Conservation (phyloP, 30 jellyfish, hydroid and myxozoan genomes). For the Pseudorhiza aurosa region DNA sequence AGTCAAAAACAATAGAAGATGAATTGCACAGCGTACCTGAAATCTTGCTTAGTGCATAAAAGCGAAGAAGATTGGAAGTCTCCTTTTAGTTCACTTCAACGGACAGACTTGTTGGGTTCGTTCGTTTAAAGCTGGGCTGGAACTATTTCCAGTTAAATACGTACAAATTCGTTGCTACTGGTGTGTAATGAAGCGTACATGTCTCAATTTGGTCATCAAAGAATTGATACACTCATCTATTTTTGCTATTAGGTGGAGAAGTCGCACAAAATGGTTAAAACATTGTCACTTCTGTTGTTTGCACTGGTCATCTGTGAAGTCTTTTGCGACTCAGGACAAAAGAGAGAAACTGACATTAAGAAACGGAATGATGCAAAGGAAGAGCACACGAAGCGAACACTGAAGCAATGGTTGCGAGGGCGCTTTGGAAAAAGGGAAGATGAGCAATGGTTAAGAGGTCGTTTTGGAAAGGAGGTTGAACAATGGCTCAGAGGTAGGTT, state of each 20-base stretch:
- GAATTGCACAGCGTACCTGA: too few species aligned
- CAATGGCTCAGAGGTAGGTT: constrained; percentile 86
- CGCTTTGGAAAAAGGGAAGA: constrained; percentile 41
- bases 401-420: constrained; percentile 65
- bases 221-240: too few species aligned
- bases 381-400: constrained; percentile 44
- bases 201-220: too few species aligned
- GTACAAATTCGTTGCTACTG: too few species aligned
- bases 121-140: too few species aligned
- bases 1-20: too few species aligned
- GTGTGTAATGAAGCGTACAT: too few species aligned
- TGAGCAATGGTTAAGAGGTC: constrained; percentile 72
- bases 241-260: not conserved
- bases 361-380: not conserved
- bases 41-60: too few species aligned
- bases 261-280: constrained; percentile 16
- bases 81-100: too few species aligned
- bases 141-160: too few species aligned
- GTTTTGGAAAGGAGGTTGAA: constrained; percentile 66
- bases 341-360: not conserved
- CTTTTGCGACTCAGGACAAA: constrained; percentile 34
- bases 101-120: too few species aligned
- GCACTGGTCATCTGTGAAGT: constrained; percentile 7
- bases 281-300: constrained; percentile 21
- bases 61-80: too few species aligned